Evolutionary conservation across 2,113 vertebrate species (phyloP).

Genomic region (Empidonax alnorum): DNA sequence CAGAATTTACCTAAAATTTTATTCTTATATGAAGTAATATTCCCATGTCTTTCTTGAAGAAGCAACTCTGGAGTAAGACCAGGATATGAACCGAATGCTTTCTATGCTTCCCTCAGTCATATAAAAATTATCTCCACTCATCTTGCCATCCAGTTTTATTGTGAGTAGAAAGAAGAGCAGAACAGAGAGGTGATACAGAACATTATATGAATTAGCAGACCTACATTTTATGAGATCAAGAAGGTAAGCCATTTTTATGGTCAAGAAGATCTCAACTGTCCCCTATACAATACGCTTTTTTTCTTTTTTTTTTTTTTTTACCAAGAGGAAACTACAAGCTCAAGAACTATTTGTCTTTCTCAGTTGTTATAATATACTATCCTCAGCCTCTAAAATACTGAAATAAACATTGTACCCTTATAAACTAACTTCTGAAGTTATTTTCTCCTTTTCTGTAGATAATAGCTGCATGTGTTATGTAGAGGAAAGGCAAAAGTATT

Average conservation of each 20-base stretch:
- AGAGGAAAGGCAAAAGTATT: background rate
- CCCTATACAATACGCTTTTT: background rate
- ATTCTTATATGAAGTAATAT: background rate
- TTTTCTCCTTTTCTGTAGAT: background rate
- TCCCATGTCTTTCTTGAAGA: background rate
- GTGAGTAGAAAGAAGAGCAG: background rate
- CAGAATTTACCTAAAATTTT: background rate
- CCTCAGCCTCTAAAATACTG: background rate
- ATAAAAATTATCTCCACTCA: background rate
- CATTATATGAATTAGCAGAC: background rate
- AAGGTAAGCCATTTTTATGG: background rate
- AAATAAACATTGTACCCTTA: background rate
- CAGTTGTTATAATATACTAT: background rate
- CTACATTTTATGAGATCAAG: background rate
- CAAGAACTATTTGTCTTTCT: background rate
- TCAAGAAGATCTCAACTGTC: background rate
- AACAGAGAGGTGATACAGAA: background rate
- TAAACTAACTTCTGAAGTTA: background rate
- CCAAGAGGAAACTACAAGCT: background rate
- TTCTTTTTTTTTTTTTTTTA: background rate
- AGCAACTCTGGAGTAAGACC: background rate
- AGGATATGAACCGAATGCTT: background rate
- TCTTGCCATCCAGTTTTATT: background rate
- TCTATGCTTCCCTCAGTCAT: background rate
- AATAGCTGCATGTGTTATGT: background rate